A percentile compares a stretch with the other conserved stretches of the same genome.
These are phyloP conservation scores for Actinemys pallida DNA, from an alignment of 2,113 vertebrate genomes.

Conservation along the genomic window DNA sequence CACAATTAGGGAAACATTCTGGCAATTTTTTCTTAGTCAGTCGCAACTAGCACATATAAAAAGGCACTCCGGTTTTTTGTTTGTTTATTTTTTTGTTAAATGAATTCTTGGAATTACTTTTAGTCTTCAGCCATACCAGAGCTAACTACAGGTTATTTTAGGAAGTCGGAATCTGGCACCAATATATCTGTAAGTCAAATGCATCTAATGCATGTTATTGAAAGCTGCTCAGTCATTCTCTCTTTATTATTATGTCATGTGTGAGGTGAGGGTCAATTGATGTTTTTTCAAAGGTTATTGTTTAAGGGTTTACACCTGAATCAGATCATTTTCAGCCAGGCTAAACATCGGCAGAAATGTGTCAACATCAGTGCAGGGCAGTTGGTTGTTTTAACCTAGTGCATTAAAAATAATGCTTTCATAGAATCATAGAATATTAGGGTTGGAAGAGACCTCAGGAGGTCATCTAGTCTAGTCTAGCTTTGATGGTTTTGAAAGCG, in stretches of 20 bases:
- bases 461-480: too few species aligned
- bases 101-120: constrained; percentile 1
- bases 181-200: neutral
- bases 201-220: neutral
- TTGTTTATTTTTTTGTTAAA: neutral
- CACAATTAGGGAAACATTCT: neutral
- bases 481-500: neutral
- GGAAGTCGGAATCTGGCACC: neutral
- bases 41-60: neutral
- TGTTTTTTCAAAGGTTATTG: neutral
- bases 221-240: neutral
- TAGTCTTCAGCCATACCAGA: neutral
- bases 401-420: neutral
- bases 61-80: neutral
- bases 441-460: too few species aligned
- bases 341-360: too few species aligned
- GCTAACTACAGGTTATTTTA: neutral
- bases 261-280: neutral
- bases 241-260: neutral
- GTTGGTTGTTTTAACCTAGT: neutral
- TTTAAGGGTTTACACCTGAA: neutral
- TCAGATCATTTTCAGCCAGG: neutral
- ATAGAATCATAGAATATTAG: too few species aligned
- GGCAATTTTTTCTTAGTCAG: neutral
- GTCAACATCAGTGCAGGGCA: neutral